Conservation (phyloP, 2,113 vertebrate species). For the Pipa parva region DNA sequence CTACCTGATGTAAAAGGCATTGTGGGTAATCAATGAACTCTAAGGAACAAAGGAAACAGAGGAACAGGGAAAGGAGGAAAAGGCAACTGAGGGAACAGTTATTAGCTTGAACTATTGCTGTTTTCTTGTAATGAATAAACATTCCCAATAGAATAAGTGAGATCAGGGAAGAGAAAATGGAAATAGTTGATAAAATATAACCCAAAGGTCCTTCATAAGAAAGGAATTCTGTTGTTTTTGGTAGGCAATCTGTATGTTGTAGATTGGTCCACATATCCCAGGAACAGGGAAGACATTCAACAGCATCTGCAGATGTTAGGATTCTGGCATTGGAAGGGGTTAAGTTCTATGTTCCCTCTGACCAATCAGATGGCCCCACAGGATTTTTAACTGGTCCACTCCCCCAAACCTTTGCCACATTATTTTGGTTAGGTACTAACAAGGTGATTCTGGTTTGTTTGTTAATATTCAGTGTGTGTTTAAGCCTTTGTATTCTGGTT, state of each 20-base stretch:
- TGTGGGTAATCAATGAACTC: neutral
- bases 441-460: too few species aligned
- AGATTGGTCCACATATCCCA: neutral
- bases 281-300: too few species aligned
- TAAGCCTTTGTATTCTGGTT: too few species aligned
- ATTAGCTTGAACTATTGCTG: constrained; percentile 1
- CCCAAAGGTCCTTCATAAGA: neutral
- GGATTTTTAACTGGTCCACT: too few species aligned
- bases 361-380: too few species aligned
- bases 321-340: too few species aligned
- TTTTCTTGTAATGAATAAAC: constrained; percentile 52
- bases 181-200: neutral
- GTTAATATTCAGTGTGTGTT: too few species aligned
- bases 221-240: neutral
- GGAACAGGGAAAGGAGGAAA: neutral
- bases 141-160: constrained; percentile 53
- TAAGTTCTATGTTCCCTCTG: too few species aligned
- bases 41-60: neutral
- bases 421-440: too few species aligned
- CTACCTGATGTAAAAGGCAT: constrained; percentile 59
- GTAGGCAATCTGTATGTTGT: neutral
- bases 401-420: too few species aligned
- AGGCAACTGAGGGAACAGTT: neutral
- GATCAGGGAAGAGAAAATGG: constrained; percentile 57
- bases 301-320: too few species aligned